A percentile compares a stretch with the other conserved stretches of the same genome.
Evolutionary conservation across 92 coral and sea anemone genomes (phyloP).

Genomic region (Porites evermanni): DNA sequence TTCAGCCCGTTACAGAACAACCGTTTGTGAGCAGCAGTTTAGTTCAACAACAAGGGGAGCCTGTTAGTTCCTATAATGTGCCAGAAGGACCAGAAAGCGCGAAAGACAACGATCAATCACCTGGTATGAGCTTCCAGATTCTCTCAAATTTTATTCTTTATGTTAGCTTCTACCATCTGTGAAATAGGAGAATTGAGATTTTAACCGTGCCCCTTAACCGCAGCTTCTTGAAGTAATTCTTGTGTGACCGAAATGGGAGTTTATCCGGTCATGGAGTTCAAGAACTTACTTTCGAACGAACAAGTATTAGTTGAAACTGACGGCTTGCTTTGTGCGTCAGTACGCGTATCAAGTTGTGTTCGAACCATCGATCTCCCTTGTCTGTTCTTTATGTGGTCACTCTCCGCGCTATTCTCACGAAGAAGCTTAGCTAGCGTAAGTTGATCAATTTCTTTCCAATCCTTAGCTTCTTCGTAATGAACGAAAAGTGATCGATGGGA

Average conservation of each 20-base stretch:
- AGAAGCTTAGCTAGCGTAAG: too few species aligned
- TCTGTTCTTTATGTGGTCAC: too few species aligned
- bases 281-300: too few species aligned
- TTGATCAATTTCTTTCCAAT: too few species aligned
- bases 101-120: slow-evolving; percentile 29
- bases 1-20: slow-evolving; percentile 46
- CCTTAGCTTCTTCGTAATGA: too few species aligned
- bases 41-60: slow-evolving; percentile 24
- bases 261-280: not conserved
- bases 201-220: not conserved
- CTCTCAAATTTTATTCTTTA: slow-evolving; percentile 80
- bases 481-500: too few species aligned
- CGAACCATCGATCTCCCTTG: too few species aligned
- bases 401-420: too few species aligned
- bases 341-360: too few species aligned
- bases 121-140: slow-evolving; percentile 98
- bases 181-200: slow-evolving; percentile 75
- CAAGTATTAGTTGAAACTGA: too few species aligned
- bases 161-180: slow-evolving; percentile 32
- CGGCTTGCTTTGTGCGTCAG: too few species aligned
- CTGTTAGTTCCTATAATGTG: not conserved
- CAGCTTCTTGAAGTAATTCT: not conserved
- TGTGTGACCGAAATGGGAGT: not conserved
- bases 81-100: slow-evolving; percentile 44
- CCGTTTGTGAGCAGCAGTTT: slow-evolving; percentile 34